Base-by-base conservation (phyloP, 1,140 invertebrate genomes). In the Piezodorus guildinii region DNA sequence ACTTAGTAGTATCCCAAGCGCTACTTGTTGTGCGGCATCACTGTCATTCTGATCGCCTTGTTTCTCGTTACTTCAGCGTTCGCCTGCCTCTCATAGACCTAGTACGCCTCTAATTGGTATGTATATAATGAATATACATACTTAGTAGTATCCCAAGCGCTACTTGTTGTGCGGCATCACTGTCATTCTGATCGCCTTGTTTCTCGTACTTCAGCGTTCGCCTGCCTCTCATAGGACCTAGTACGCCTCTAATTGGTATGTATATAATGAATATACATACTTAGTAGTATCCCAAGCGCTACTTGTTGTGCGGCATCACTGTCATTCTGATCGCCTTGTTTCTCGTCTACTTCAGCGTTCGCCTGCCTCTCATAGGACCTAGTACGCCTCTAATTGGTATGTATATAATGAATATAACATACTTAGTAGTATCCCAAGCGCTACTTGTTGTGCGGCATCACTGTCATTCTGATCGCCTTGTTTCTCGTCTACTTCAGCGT, bases 101-200 rank as follows among this genome's bases (percentile, higher is more conserved):
- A 79, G 80, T 66, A 78, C 83, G 52, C 85, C 85, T 17, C 73
- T 85, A 27, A 77, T 87, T 59, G 81, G 84, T 87, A 74, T 72
- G 63, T 62, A 1, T 30, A 30, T 30, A 30, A n/a, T n/a, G n/a
- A n/a, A n/a, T n/a, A n/a, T n/a, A n/a, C n/a, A n/a, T n/a, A n/a
- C n/a, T n/a, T n/a, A n/a, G n/a, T n/a, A n/a, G n/a, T n/a, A n/a
- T n/a, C n/a, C n/a, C n/a, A n/a, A n/a, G n/a, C n/a, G n/a, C n/a
- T n/a, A n/a, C n/a, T n/a, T n/a, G n/a, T n/a, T n/a, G n/a, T n/a
- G n/a, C n/a, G n/a, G n/a, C n/a, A n/a, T n/a, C 52, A 81, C 79
- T 5, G 76, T 78, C 15, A 68, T 85, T 0, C 75, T 85, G 43
- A 78, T 82, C 45, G 77, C 76, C 12, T 74, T 83, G 17, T 84